Evolutionary conservation across 1,140 invertebrate genomes (phyloP).

Genomic region (Eurytemora carolleeae): DNA sequence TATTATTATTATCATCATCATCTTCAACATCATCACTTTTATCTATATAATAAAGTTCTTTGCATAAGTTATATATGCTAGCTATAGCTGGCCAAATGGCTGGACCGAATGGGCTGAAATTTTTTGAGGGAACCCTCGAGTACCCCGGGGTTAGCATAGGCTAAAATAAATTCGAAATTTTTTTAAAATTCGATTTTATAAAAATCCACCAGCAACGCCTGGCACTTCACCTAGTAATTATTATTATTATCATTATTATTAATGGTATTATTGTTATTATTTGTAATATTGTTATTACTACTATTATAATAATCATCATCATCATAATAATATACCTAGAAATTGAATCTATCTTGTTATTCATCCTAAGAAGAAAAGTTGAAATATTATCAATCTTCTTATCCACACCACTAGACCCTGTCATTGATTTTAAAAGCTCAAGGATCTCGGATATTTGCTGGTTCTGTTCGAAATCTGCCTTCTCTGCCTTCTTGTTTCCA

Average conservation of each 20-base stretch:
- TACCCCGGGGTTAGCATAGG: too few species aligned
- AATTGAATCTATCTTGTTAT: background rate
- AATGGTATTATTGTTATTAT: too few species aligned
- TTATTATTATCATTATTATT: too few species aligned
- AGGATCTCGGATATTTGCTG: background rate
- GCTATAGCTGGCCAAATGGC: too few species aligned
- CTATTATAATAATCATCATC: background rate
- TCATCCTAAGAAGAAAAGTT: constrained; percentile 7
- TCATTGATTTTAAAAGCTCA: background rate
- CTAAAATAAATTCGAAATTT: too few species aligned
- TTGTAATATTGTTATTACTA: background rate
- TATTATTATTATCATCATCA: too few species aligned
- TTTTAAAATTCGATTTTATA: background rate
- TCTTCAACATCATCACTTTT: too few species aligned
- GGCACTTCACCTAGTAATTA: background rate
- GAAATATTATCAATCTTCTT: constrained; percentile 12
- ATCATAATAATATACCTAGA: background rate
- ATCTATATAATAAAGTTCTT: too few species aligned
- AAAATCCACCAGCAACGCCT: background rate
- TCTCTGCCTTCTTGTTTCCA: background rate
- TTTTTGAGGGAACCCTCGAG: too few species aligned
- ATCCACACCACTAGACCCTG: background rate
- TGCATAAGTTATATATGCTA: too few species aligned
- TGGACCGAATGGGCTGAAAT: too few species aligned
- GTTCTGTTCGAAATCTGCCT: background rate